Conservation (phyloP, 2,797 vertebrate genomes). For the Channa striata region DNA sequence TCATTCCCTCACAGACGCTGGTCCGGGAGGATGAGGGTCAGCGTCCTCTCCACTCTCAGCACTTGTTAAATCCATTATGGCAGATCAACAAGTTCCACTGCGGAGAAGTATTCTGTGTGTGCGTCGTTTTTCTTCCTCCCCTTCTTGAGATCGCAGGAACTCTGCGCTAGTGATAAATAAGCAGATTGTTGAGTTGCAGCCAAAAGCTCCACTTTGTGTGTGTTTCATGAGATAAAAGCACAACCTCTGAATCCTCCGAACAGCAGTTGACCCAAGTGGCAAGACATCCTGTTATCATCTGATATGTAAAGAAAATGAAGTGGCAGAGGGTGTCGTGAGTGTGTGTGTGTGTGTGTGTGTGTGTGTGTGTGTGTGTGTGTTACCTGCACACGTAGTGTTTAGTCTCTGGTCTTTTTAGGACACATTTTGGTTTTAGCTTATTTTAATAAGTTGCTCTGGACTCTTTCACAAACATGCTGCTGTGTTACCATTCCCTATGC, state of each 20-base stretch:
- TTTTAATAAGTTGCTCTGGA: not conserved
- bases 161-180: conserved; percentile 43
- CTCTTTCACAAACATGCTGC: not conserved
- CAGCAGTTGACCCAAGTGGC: conserved; percentile 36
- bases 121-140: conserved; percentile 9
- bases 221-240: conserved; percentile 57
- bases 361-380: conserved; percentile 9
- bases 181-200: conserved; percentile 59
- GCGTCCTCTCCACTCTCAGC: conserved; percentile 12
- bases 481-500: not conserved
- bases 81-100: conserved; percentile 54
- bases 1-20: conserved; percentile 8
- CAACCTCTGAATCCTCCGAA: conserved; percentile 32
- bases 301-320: conserved; percentile 22
- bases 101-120: not conserved
- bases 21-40: conserved; percentile 18
- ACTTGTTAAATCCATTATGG: conserved; percentile 61
- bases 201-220: conserved; percentile 40
- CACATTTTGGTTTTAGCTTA: not conserved
- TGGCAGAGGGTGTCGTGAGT: conserved; percentile 3
- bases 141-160: conserved; percentile 43
- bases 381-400: too few relatives aligned
- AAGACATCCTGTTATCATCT: conserved; percentile 67
- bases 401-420: not conserved
- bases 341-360: not conserved